A percentile compares a stretch with the other conserved stretches of the same genome.
Conservation (phyloP, 2,888 invertebrate genomes). For the Parnassius orleans region DNA sequence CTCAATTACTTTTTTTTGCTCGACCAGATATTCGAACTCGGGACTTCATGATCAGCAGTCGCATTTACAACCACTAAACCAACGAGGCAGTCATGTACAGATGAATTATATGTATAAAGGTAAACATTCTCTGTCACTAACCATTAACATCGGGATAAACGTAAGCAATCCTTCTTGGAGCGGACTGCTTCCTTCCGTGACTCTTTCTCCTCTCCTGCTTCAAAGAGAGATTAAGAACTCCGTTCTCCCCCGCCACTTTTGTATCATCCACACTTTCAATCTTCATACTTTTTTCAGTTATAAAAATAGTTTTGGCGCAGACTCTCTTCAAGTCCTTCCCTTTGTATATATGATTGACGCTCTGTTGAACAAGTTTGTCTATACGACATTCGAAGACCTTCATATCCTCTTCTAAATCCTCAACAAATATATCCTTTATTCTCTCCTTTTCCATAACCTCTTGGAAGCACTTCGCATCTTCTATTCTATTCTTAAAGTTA, state of each 20-base stretch:
- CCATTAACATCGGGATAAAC: conserved; percentile 54
- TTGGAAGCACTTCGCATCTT: conserved; percentile 42
- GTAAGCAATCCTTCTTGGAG: conserved; percentile 64
- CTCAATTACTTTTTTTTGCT: too few relatives aligned
- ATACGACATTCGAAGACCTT: conserved; percentile 65
- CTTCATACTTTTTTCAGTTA: conserved; percentile 46
- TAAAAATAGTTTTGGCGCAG: conserved; percentile 68
- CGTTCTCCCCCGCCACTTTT: conserved; percentile 34
- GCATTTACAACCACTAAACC: too few relatives aligned
- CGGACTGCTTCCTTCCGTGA: conserved; percentile 70
- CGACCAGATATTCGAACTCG: too few relatives aligned
- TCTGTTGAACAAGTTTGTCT: conserved; percentile 66
- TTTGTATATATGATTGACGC: conserved; percentile 68
- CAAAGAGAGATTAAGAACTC: conserved; percentile 65
- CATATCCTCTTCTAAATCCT: conserved; percentile 36
- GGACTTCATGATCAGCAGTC: too few relatives aligned
- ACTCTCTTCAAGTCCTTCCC: conserved; percentile 49
- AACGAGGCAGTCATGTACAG: too few relatives aligned
- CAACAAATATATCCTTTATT: conserved; percentile 6
- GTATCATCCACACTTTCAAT: conserved; percentile 29
- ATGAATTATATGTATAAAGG: too few relatives aligned
- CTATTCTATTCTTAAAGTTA: conserved; percentile 17
- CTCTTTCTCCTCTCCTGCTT: conserved; percentile 60
- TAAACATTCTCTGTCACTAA: conserved; percentile 34
- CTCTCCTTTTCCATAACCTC: conserved; percentile 29